Evolutionary conservation across 2,113 vertebrate genomes (phyloP).

Genomic region (Hippoglossus stenolepis): DNA sequence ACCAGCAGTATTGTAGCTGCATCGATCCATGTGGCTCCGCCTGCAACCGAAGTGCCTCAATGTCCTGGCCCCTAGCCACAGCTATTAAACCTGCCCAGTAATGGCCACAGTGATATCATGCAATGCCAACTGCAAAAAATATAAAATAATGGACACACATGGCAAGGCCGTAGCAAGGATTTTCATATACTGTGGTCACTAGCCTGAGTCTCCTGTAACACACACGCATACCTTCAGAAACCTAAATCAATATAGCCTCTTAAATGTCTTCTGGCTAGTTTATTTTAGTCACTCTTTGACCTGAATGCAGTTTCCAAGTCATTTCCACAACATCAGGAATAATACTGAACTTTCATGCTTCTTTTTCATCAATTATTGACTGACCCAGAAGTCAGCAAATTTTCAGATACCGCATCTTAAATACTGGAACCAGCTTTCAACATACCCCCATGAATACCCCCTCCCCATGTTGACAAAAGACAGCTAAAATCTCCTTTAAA

Average conservation of each 20-base stretch:
- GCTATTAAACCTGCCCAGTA: slow-evolving; percentile 52
- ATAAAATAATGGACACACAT: not conserved
- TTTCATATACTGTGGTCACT: too few relatives aligned
- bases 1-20: slow-evolving; percentile 23
- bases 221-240: not conserved
- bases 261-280: not conserved
- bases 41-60: slow-evolving; percentile 20
- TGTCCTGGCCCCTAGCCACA: slow-evolving; percentile 24
- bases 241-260: not conserved
- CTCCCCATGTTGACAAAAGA: not conserved
- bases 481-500: not conserved
- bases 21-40: slow-evolving; percentile 45
- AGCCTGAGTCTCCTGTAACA: too few relatives aligned
- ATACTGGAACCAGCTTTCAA: too few relatives aligned
- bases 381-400: too few relatives aligned
- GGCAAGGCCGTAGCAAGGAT: not conserved
- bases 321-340: too few relatives aligned
- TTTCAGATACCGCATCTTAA: too few relatives aligned
- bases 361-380: too few relatives aligned
- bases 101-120: slow-evolving; percentile 40
- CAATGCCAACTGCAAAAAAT: not conserved
- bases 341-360: too few relatives aligned
- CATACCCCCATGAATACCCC: too few relatives aligned
- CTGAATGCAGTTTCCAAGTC: too few relatives aligned
- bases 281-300: too few relatives aligned